These are phyloP conservation scores for Saturnia japonica DNA, from an alignment of 2,888 invertebrate species.

Conservation along the genomic window DNA sequence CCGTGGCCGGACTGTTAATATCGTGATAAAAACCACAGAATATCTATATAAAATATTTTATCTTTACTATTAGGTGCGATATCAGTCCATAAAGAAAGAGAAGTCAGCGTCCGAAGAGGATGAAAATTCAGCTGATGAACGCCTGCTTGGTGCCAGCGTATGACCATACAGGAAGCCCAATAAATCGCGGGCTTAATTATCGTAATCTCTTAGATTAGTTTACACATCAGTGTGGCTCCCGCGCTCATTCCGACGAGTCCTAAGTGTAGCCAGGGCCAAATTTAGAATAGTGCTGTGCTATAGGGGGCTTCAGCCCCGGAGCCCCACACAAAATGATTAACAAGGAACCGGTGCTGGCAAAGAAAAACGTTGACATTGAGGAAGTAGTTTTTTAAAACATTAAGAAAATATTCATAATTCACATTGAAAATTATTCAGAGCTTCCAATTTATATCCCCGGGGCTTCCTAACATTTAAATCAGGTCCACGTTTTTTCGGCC, in stretches of 20 bases:
- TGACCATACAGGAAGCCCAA: conserved; percentile 72
- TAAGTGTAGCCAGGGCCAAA: neutral
- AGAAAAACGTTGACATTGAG: too few relatives aligned
- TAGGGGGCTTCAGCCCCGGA: too few relatives aligned
- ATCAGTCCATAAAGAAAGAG: conserved; percentile 83
- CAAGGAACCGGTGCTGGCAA: too few relatives aligned
- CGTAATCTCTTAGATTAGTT: conserved; percentile 41
- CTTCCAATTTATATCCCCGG: neutral
- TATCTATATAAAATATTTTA: conserved; percentile 26
- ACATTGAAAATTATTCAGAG: neutral
- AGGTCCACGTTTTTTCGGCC: neutral
- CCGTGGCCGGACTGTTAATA: too few relatives aligned
- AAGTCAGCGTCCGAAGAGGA: conserved; percentile 85
- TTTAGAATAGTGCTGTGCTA: too few relatives aligned
- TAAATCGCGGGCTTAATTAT: conserved; percentile 58
- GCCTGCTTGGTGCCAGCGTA: conserved; percentile 81
- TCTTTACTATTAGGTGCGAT: conserved; percentile 69
- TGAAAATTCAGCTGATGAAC: conserved; percentile 84
- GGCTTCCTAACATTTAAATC: neutral
- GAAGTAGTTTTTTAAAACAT: too few relatives aligned
- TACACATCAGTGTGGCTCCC: neutral
- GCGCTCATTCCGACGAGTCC: neutral
- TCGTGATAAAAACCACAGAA: neutral
- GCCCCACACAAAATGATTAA: too few relatives aligned
- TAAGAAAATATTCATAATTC: neutral